Percentiles rank a stretch among this genome's conserved stretches.
phyloP scores from a whole-genome alignment of 2,113 vertebrate species.

The Castor canadensis region DNA sequence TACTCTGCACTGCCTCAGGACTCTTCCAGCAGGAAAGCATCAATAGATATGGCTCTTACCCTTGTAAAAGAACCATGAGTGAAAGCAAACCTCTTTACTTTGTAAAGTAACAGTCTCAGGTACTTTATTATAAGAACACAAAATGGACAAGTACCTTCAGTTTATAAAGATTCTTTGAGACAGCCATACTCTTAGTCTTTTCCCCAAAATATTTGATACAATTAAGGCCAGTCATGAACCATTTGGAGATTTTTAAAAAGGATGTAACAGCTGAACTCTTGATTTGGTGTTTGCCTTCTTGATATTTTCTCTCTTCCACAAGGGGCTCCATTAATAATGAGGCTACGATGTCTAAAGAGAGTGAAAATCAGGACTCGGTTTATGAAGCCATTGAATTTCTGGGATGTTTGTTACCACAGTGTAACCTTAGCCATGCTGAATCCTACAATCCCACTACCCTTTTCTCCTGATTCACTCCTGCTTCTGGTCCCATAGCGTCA shows the following conservation, averaged over 20 bases:
- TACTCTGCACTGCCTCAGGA: background rate
- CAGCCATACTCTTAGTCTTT: background rate
- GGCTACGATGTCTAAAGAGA: background rate
- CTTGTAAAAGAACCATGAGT: background rate
- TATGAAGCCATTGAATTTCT: background rate
- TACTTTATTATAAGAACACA: background rate
- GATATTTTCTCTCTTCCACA: background rate
- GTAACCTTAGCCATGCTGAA: background rate
- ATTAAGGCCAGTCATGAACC: background rate
- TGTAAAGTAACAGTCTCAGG: background rate
- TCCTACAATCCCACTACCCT: background rate
- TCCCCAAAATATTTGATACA: background rate
- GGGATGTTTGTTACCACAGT: background rate
- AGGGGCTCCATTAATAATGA: background rate
- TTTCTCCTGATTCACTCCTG: background rate
- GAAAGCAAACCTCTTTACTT: background rate
- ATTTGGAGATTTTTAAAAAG: background rate
- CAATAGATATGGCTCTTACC: background rate
- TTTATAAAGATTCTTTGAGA: background rate
- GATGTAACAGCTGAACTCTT: background rate
- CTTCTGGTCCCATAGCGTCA: background rate
- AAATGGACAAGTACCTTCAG: background rate
- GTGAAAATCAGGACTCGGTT: background rate
- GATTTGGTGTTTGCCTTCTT: background rate
- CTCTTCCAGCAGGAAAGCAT: background rate